A percentile compares a stretch with the other conserved stretches of the same genome.
phyloP scores from a whole-genome alignment of 2,888 invertebrate species.

The Lithophane ornitopus region DNA sequence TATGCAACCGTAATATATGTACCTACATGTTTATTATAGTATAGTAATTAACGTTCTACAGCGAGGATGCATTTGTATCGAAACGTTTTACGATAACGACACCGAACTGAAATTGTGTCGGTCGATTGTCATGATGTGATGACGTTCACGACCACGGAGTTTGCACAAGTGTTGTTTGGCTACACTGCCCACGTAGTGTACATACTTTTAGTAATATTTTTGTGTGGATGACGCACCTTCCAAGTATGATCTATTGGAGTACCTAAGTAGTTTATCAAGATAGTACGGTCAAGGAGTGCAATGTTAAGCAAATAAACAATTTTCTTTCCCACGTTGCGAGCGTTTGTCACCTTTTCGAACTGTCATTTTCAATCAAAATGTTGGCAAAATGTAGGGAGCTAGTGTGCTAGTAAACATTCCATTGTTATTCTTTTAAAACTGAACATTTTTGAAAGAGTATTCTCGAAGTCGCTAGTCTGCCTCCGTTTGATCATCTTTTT shows the following conservation, averaged over 20 bases:
- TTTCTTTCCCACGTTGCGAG: too few relatives aligned
- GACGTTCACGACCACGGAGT: slow-evolving; percentile 29
- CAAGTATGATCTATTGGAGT: background rate
- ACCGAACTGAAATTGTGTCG: slow-evolving; percentile 13
- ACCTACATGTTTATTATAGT: slow-evolving; percentile 3
- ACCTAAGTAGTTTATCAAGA: background rate
- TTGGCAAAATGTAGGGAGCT: background rate
- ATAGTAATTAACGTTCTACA: slow-evolving; percentile 35
- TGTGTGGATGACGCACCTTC: slow-evolving; percentile 18
- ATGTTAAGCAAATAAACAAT: background rate
- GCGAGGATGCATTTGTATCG: slow-evolving; percentile 26
- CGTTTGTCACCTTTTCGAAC: background rate
- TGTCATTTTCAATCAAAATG: too few relatives aligned
- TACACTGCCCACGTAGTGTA: slow-evolving; percentile 30
- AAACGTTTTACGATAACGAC: slow-evolving; percentile 42
- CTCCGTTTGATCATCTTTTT: background rate
- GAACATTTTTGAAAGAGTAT: background rate
- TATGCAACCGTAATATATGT: slow-evolving; percentile 21
- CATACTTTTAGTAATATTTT: background rate
- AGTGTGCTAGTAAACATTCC: background rate
- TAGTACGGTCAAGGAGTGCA: background rate
- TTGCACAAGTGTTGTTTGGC: slow-evolving; percentile 42
- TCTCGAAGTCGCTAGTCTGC: background rate
- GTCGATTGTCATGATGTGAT: slow-evolving; percentile 9
- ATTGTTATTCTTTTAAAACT: too few relatives aligned